Base-by-base conservation (phyloP, 2,797 vertebrate genomes). In the Chanos chanos region DNA sequence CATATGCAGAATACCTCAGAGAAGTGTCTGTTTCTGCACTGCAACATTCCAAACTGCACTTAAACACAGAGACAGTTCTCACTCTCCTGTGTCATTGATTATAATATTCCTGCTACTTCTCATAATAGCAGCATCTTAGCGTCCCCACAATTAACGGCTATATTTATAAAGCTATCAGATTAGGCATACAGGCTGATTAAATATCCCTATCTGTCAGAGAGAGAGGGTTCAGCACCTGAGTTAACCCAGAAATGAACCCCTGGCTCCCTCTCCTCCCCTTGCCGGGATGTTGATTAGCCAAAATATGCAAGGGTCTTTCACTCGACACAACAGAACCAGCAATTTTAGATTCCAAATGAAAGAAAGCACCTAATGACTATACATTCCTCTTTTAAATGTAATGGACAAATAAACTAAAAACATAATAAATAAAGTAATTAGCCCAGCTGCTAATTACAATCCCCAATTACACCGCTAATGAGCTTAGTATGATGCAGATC, bases 381-480 rank as follows among this genome's bases (percentile, higher is more conserved):
- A 85, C 85, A 88, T 87, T 88, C 83, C 73, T 61, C 68, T 70
- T 82, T 79, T 80, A 79, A 85, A 85, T 79, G 68, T 80, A 80
- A 19, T 74, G 71, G 81, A 87, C 88, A 86, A 86, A 81, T 81
- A 83, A 83, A 82, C 73, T 83, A 85, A 89, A 88, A 87, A 79
- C 61, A 81, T 86, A 85, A 89, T 88, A 85, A 89, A 85, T 81
- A 77, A 74, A 82, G 80, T 86, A 87, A 89, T 86, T 87, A 89
- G 89, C 87, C 85, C 81, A 78, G 81, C 81, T 81, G 81, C 85
- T 89, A 89, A 90, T 90, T 91, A 90, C 81, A 84, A 85, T 89
- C 86, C n/a, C 82, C 83, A 87, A 89, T 89, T 89, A 89, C 85
- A 86, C 84, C 80, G 83, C 86, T 89, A 91, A 90, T 90, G 83